Conservation (phyloP, 1,140 invertebrate species). For the Episyrphus balteatus region DNA sequence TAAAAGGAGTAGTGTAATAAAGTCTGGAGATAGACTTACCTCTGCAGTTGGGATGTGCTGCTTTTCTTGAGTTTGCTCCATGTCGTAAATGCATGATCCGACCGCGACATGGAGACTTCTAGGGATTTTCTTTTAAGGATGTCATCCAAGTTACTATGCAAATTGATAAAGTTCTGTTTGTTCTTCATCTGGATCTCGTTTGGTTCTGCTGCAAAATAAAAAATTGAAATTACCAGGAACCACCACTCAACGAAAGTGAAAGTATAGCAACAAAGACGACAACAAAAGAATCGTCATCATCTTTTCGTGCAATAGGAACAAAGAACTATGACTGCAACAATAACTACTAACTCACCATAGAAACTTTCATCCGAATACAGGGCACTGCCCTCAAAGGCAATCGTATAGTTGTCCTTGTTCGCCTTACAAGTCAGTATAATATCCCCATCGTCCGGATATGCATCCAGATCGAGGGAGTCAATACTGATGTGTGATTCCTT, state of each 20-base stretch:
- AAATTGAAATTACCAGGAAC: neutral
- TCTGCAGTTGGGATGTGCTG: slow-evolving; percentile 27
- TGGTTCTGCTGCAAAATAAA: slow-evolving; percentile 21
- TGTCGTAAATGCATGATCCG: slow-evolving; percentile 70
- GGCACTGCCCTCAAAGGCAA: slow-evolving; percentile 83
- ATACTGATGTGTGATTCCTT: slow-evolving; percentile 81
- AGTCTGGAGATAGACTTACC: slow-evolving; percentile 18
- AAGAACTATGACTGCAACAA: neutral
- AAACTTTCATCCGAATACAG: slow-evolving; percentile 77
- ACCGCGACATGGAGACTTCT: slow-evolving; percentile 68
- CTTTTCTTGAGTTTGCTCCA: slow-evolving; percentile 70
- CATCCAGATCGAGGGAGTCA: slow-evolving; percentile 79
- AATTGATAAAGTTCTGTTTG: slow-evolving; percentile 35
- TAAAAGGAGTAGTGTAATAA: no score
- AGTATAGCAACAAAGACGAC: neutral
- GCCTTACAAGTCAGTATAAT: slow-evolving; percentile 80
- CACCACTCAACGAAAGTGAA: neutral
- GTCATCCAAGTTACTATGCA: slow-evolving; percentile 34
- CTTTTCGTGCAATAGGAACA: neutral
- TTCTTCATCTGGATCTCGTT: slow-evolving; percentile 22
- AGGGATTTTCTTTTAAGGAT: slow-evolving; percentile 38
- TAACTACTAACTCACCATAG: slow-evolving; percentile 43
- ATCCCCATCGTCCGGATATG: slow-evolving; percentile 56
- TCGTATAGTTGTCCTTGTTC: slow-evolving; percentile 90
- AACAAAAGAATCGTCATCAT: neutral